Base-by-base conservation (phyloP, 2,888 invertebrate genomes). In the Hipparchia sbordonii region DNA sequence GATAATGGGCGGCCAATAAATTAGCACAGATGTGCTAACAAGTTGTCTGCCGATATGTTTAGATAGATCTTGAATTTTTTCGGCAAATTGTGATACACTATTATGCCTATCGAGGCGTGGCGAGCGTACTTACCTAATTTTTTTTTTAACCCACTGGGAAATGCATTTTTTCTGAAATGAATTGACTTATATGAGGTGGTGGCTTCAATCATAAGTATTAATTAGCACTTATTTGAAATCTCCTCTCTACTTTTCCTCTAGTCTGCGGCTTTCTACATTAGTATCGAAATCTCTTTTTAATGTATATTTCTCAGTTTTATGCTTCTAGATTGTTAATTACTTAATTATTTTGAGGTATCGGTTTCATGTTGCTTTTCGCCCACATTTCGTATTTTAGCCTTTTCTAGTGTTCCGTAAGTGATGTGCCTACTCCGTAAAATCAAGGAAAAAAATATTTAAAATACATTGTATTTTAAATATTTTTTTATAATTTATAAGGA, bases 281-380 rank as follows among this genome's bases (percentile, higher is more conserved):
- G 78, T 82, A 82, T 45, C 81, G 84, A 83, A 83, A 84, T 88
- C 86, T 84, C 85, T 87, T 88, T 74, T 80, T 77, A 73, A 76
- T 76, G 86, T 84, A 86, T 60, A 48, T 68, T 57, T 57, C 86
- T 86, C 9, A 23, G n/a, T 63, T 87, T 88, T 84, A 87, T 87
- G 84, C 85, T 87, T 85, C 86, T 85, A 88, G 84, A 81, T 87
- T 86, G 87, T 89, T 92, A 92, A 93, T 93, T 91, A 89, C 88
- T 90, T 89, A 87, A 90, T 90, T 89, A 88, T 88, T 85, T 84
- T 82, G 77, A 76, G 71, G 74, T 74, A 77, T 77, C 72, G 73
- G 71, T 77, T 67, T 65, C 66, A n/a, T 80, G 78, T 81, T 79
- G 73, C 76, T 80, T 81, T 82, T 83, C 87, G 87, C 89, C 89